Evolutionary conservation across 1,140 invertebrate genomes (phyloP), one percentile per base, ranked within the genome.

Genomic region (Daktulosphaira vitifoliae): DNA sequence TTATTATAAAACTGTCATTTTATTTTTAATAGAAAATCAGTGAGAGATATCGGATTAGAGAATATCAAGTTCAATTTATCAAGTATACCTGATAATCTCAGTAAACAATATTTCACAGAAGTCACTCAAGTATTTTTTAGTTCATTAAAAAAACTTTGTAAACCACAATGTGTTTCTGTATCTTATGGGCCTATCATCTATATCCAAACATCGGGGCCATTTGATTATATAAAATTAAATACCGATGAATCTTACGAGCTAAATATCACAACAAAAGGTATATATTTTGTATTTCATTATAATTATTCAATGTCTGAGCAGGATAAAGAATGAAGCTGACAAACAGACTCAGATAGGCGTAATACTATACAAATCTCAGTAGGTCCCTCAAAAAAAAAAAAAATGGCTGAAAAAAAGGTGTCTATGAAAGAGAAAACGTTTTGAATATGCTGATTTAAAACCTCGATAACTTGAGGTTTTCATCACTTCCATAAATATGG

Each of bases 221-320:
- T 62, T 26, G 23, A 39, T 8, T 29, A 48, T n/a, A 16, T 62
- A 3, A 62, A 46, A 9, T 62, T n/a, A 39, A 20, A 22, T 3
- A 62, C 56, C 0, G 5, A 62, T 6, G 56, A 62, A 62, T 46
- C 39, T 48, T 62, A 62, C 38, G 7, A 26, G n/a, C 44, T 62
- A 33, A 29, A 33, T 13, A n/a, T 62, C 44, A 46, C 13, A 15
- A 62, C 39, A 33, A 5, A 11, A 6, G 29, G 29, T 33, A 33
- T 33, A 11, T 33, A 33, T n/a, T n/a, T n/a, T n/a, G n/a, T n/a
- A n/a, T n/a, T n/a, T n/a, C n/a, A n/a, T n/a, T n/a, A n/a, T n/a
- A n/a, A n/a, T n/a, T n/a, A n/a, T n/a, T n/a, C n/a, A n/a, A n/a
- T n/a, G n/a, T n/a, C n/a, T n/a, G n/a, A n/a, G n/a, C n/a, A n/a